phyloP scores from a whole-genome alignment of 2,797 vertebrate genomes.

The Cirrhinus mrigala region DNA sequence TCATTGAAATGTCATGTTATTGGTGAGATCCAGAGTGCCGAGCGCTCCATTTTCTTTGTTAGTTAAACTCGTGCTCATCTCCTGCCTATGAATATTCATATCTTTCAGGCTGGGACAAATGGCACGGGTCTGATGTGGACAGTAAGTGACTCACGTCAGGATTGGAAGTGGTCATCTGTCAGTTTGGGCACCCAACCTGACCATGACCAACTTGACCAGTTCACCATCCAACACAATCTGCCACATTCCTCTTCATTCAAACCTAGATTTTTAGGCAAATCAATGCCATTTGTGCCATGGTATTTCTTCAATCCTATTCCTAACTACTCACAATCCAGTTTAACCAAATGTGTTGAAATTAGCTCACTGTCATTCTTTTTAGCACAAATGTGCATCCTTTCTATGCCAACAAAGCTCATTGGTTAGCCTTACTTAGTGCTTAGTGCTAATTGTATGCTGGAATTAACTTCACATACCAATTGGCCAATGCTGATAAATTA shows the following conservation, averaged over 20 bases:
- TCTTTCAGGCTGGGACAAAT: slow-evolving; percentile 53
- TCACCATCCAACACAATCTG: slow-evolving; percentile 45
- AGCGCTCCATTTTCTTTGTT: slow-evolving; percentile 52
- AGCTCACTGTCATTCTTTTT: background rate
- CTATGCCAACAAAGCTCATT: background rate
- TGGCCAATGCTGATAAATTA: background rate
- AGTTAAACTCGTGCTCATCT: slow-evolving; percentile 60
- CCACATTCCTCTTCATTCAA: slow-evolving; percentile 31
- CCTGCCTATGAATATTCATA: slow-evolving; percentile 71
- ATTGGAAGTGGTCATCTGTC: slow-evolving; percentile 66
- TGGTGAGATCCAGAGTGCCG: slow-evolving; percentile 48
- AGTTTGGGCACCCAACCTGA: slow-evolving; percentile 42
- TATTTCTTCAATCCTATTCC: background rate
- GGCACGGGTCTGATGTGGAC: slow-evolving; percentile 55
- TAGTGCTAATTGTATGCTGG: too few species aligned
- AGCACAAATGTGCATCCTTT: background rate
- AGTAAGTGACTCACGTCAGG: slow-evolving; percentile 47
- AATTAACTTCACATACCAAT: background rate
- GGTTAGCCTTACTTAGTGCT: too few species aligned
- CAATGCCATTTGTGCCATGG: too few species aligned
- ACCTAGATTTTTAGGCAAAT: background rate
- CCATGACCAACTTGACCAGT: slow-evolving; percentile 19
- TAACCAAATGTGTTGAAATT: background rate
- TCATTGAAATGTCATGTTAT: slow-evolving; percentile 56
- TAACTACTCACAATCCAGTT: background rate